Conservation (phyloP, 2,888 invertebrate genomes). For the Blera fallax region DNA sequence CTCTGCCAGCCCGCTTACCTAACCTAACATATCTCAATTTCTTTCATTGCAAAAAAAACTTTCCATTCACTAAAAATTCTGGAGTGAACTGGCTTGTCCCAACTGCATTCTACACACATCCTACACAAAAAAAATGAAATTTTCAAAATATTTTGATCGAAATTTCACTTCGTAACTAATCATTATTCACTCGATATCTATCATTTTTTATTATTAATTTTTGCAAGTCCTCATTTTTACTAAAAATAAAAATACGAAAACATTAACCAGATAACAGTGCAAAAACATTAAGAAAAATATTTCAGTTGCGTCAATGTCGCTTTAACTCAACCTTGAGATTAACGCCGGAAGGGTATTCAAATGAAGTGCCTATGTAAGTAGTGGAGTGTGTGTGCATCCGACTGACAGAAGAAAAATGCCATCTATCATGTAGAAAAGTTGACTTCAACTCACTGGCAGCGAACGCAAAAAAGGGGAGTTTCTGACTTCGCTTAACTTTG, state of each 20-base stretch:
- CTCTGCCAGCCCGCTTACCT: too few species aligned
- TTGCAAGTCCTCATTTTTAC: not conserved
- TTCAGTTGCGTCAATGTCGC: slow-evolving; percentile 57
- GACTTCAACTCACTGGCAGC: slow-evolving; percentile 48
- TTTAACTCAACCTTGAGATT: slow-evolving; percentile 63
- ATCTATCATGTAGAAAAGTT: slow-evolving; percentile 59
- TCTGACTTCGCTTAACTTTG: slow-evolving; percentile 48
- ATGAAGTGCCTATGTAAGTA: slow-evolving; percentile 57
- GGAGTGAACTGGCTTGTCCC: too few species aligned
- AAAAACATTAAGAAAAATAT: slow-evolving; percentile 35
- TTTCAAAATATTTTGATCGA: too few species aligned
- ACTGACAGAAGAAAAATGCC: slow-evolving; percentile 65
- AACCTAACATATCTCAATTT: too few species aligned
- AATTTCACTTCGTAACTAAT: too few species aligned
- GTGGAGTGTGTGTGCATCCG: slow-evolving; percentile 50
- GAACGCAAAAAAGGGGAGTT: slow-evolving; percentile 53
- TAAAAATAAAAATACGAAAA: not conserved
- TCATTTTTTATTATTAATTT: not conserved
- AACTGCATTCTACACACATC: too few species aligned
- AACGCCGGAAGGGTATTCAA: slow-evolving; percentile 68
- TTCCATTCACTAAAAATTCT: too few species aligned
- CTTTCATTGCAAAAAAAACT: too few species aligned
- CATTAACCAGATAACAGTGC: not conserved
- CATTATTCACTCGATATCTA: not conserved
- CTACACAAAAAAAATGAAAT: too few species aligned